Evolutionary conservation across 2,113 vertebrate genomes (phyloP).

Genomic region (Pseudorasbora parva): DNA sequence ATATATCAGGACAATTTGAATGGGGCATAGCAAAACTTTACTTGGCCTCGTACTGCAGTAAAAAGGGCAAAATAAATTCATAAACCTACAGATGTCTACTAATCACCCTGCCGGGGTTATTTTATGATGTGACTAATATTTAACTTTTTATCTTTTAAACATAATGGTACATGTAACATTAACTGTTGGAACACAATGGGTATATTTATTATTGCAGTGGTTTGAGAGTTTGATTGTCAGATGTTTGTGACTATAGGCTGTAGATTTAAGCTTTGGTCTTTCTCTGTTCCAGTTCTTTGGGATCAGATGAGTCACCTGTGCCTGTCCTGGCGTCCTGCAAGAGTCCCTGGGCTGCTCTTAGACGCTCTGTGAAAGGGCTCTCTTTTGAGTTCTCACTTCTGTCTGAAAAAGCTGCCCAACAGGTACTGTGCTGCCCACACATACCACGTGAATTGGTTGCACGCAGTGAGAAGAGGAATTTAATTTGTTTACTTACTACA

Average conservation of each 20-base stretch:
- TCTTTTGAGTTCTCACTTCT: slow-evolving; percentile 91
- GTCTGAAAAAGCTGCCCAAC: slow-evolving; percentile 91
- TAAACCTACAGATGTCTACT: neutral
- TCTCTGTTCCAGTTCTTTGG: slow-evolving; percentile 79
- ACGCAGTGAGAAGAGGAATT: neutral
- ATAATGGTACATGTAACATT: neutral
- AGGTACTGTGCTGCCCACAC: slow-evolving; percentile 76
- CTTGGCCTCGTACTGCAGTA: too few species aligned
- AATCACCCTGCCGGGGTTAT: neutral
- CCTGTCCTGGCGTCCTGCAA: slow-evolving; percentile 85
- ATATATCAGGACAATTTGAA: too few species aligned
- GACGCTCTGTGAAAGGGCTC: slow-evolving; percentile 89
- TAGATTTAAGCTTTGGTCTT: slow-evolving; percentile 27
- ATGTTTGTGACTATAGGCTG: neutral
- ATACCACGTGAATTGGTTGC: neutral
- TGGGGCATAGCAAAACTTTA: too few species aligned
- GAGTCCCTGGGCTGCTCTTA: slow-evolving; percentile 86
- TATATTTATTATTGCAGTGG: neutral
- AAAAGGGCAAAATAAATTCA: too few species aligned
- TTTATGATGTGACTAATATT: neutral
- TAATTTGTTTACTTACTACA: slow-evolving; percentile 68
- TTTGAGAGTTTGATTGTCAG: neutral
- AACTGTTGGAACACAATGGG: neutral
- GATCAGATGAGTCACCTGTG: slow-evolving; percentile 86
- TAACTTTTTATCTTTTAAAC: neutral